Evolutionary conservation across 2,888 invertebrate genomes (phyloP).

Genomic region (Scaeva pyrastri): DNA sequence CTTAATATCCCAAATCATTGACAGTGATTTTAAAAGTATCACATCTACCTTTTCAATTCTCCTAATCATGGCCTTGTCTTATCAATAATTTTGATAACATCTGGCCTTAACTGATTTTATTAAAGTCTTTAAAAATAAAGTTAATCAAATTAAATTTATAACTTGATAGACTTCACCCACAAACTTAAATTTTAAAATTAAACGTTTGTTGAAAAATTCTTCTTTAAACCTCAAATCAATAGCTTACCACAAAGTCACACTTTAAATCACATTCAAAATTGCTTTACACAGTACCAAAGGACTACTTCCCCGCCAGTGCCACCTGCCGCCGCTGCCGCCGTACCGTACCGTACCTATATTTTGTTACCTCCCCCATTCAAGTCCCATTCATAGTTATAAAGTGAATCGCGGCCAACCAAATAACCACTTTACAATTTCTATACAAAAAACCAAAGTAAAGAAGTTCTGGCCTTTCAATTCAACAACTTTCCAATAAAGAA

Average conservation of each 20-base stretch:
- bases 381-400: neutral
- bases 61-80: too few species aligned
- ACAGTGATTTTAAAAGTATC: too few species aligned
- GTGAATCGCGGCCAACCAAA: constrained; percentile 47
- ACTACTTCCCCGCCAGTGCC: neutral
- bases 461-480: constrained; percentile 71
- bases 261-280: neutral
- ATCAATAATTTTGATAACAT: too few species aligned
- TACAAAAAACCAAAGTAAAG: constrained; percentile 52
- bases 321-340: too few species aligned
- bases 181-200: neutral
- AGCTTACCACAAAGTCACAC: constrained; percentile 17
- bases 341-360: neutral
- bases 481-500: constrained; percentile 42
- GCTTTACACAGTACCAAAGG: neutral
- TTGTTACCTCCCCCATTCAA: neutral
- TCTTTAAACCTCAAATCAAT: neutral
- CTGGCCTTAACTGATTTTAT: too few species aligned
- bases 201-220: neutral
- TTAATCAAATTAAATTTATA: too few species aligned
- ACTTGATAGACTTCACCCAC: neutral
- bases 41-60: too few species aligned
- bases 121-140: too few species aligned
- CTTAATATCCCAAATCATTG: too few species aligned
- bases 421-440: constrained; percentile 69